Evolutionary conservation across 2,888 invertebrate genomes (phyloP), one percentile per base, ranked within the genome.

Genomic region (Archips xylosteana): DNA sequence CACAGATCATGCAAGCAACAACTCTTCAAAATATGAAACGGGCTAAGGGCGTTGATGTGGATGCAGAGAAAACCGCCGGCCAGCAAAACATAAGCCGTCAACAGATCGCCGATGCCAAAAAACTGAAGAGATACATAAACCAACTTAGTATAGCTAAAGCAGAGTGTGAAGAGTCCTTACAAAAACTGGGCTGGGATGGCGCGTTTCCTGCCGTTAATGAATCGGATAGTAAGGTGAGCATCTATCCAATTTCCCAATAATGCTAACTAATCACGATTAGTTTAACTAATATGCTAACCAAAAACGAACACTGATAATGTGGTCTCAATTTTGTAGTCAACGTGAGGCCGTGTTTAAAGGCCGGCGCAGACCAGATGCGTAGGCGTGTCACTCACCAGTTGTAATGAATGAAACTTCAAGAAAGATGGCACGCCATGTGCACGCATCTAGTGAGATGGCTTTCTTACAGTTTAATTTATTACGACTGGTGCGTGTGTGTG

Each of bases 1-100:
- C 97, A 61, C 98, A 98, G 95, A 97, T 98, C 80, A 98, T 98
- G 97, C 98, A 98, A 95, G 98, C 98, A 0, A 98, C 98, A 15
- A 98, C 98, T 1, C 95, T 98, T 78, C 98, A 98, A 91, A 98
- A 98, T 86, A 95, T 98, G 75, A 98, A 98, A 90, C 95, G 98
- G 80, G 96, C 97, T 6, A 97, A 97, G 92, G 98, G 97, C 62
- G 93, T 96, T 54, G 97, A 97, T 83, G 93, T 95, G 57, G 97
- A 97, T 78, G 84, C 89, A 0, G 89, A 95, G 63, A 95, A 95
- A 75, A 88, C 85, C 61, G 93, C 92, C 68, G 90, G 95, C n/a
- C 94, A 95, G n/a, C 89, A 94, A 61, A 95, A 95, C 68, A 83
- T 96, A 78, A 95, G 96, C 70, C 97, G 98, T 80, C 97, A 97